A percentile compares a stretch with the other conserved stretches of the same genome.
phyloP scores from a whole-genome alignment of 1,140 invertebrate genomes.

The Pseudomyrmex concolor region DNA sequence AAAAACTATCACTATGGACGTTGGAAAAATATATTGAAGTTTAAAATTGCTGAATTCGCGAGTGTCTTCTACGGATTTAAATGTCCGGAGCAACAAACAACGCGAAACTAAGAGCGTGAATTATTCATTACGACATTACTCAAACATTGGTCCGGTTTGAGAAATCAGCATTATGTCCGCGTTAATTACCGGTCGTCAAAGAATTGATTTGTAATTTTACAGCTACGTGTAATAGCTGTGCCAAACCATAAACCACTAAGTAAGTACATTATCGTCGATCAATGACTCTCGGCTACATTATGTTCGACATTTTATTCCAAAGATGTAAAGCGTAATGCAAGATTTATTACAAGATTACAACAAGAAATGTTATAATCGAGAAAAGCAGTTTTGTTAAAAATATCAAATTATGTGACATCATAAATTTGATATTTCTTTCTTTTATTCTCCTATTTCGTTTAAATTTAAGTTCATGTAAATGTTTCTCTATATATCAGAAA shows the following conservation, averaged over 20 bases:
- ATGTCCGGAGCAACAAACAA: neutral
- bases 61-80: neutral
- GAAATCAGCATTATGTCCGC: neutral
- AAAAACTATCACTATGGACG: too few relatives aligned
- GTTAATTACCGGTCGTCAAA: conserved; percentile 33
- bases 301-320: neutral
- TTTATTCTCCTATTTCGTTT: neutral
- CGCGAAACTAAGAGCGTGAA: neutral
- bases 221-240: conserved; percentile 36
- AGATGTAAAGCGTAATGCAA: neutral
- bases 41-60: too few relatives aligned
- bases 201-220: conserved; percentile 42
- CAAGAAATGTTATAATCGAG: too few relatives aligned
- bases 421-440: neutral
- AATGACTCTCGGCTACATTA: neutral
- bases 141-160: neutral
- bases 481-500: neutral
- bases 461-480: neutral
- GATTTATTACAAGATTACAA: neutral
- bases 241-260: conserved; percentile 30
- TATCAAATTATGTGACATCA: neutral
- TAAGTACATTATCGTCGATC: conserved; percentile 6
- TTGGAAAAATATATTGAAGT: too few relatives aligned
- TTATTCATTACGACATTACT: neutral
- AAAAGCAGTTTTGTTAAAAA: conserved; percentile 4